Conservation (phyloP, 64 coral and sea anemone species). For the Acropora yongei region DNA sequence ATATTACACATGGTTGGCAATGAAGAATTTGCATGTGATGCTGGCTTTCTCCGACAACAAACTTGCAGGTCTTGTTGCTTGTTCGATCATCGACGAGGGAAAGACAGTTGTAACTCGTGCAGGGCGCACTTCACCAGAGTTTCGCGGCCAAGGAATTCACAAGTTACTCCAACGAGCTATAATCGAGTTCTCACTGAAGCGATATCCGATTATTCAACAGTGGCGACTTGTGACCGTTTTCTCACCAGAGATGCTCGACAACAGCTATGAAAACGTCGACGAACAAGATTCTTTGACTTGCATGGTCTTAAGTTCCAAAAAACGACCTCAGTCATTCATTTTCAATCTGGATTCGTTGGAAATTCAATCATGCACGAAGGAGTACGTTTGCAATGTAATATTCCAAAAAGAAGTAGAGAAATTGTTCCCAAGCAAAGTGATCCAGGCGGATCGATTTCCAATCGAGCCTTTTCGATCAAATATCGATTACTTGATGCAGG, state of each 20-base stretch:
- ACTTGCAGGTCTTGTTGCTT: slow-evolving; percentile 6
- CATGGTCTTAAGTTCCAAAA: neutral
- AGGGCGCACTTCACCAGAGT: slow-evolving; percentile 6
- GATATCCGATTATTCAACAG: neutral
- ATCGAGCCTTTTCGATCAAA: slow-evolving; percentile 22
- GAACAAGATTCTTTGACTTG: neutral
- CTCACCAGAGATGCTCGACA: no score
- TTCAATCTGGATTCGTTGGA: neutral
- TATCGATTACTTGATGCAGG: slow-evolving; percentile 35
- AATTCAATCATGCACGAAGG: neutral
- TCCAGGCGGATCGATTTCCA: neutral
- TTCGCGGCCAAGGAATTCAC: slow-evolving; percentile 14
- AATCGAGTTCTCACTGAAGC: neutral
- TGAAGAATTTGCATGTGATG: slow-evolving; percentile 24
- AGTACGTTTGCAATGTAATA: neutral
- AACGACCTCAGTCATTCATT: neutral
- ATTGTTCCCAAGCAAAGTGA: neutral
- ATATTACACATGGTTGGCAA: slow-evolving; percentile 51
- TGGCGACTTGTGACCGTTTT: neutral
- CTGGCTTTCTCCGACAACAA: neutral
- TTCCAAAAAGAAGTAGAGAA: neutral
- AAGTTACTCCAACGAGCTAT: neutral
- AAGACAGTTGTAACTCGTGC: neutral
- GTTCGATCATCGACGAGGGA: slow-evolving; percentile 35
- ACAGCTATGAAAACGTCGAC: neutral